phyloP scores from a whole-genome alignment of 2,113 vertebrate genomes.

The Suncus etruscus region DNA sequence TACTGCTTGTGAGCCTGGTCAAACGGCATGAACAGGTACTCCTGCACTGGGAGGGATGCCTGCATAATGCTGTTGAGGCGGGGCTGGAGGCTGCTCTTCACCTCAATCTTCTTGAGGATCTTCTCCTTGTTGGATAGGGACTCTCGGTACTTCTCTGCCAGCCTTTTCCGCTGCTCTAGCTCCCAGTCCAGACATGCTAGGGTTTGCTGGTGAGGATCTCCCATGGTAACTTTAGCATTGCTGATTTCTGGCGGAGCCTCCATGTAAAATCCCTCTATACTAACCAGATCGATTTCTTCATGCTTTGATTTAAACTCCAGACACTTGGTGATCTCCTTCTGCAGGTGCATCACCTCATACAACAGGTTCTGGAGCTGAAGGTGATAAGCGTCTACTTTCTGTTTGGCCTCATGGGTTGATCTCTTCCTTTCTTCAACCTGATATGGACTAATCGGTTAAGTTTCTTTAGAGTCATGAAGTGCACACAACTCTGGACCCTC shows the following conservation, averaged over 20 bases:
- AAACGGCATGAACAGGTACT: slow-evolving; percentile 97
- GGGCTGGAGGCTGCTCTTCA: slow-evolving; percentile 97
- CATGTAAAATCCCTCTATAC: slow-evolving; percentile 94
- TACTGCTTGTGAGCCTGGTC: slow-evolving; percentile 97
- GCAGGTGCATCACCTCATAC: slow-evolving; percentile 99
- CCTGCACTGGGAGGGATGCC: slow-evolving; percentile 97
- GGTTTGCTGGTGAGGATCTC: slow-evolving; percentile 96
- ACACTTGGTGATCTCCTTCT: slow-evolving; percentile 99
- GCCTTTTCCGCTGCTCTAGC: slow-evolving; percentile 98
- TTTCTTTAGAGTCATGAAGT: slow-evolving; percentile 98
- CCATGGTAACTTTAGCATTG: slow-evolving; percentile 91
- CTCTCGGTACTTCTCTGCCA: slow-evolving; percentile 93
- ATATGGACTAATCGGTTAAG: slow-evolving; percentile 98
- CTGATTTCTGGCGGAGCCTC: slow-evolving; percentile 95
- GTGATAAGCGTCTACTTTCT: slow-evolving; percentile 96
- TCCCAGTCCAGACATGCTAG: slow-evolving; percentile 98
- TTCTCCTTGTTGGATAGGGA: slow-evolving; percentile 95
- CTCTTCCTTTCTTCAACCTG: slow-evolving; percentile 95
- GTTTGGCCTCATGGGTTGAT: slow-evolving; percentile 99
- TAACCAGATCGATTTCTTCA: slow-evolving; percentile 97
- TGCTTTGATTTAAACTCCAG: slow-evolving; percentile 99
- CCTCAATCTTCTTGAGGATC: slow-evolving; percentile 97
- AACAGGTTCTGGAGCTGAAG: slow-evolving; percentile 98
- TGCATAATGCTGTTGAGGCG: slow-evolving; percentile 96
- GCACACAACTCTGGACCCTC: slow-evolving; percentile 94